These are phyloP conservation scores for Chrysaora quinquecirrha DNA, from an alignment of 30 jellyfish, hydroid and myxozoan genomes.

Conservation along the genomic window DNA sequence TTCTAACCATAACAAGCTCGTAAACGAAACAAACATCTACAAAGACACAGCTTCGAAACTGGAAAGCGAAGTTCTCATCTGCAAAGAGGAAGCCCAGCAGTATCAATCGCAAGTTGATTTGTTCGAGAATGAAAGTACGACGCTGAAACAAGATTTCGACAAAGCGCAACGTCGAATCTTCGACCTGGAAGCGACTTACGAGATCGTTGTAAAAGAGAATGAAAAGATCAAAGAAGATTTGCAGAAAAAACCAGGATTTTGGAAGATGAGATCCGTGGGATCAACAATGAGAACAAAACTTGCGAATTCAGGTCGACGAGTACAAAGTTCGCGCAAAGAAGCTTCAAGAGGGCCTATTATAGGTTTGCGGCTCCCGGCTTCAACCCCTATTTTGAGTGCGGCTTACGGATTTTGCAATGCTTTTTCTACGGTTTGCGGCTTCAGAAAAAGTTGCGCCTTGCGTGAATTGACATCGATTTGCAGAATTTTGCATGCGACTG, in stretches of 20 bases:
- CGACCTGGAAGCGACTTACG: constrained; percentile 94
- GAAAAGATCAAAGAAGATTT: constrained; percentile 74
- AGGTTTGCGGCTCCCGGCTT: no score
- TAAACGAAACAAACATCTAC: constrained; percentile 72
- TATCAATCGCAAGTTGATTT: constrained; percentile 53
- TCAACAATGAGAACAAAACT: constrained; percentile 68
- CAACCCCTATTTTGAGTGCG: no score
- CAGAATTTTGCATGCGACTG: no score
- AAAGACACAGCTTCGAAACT: constrained; percentile 63
- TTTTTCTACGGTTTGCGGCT: no score
- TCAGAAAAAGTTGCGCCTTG: no score
- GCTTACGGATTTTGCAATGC: no score
- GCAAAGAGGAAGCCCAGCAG: constrained; percentile 79
- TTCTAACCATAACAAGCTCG: constrained; percentile 71
- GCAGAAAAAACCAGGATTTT: constrained; percentile 68
- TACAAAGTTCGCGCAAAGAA: constrained; percentile 70
- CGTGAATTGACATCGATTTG: no score
- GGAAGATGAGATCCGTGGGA: constrained; percentile 79
- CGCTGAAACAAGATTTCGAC: constrained; percentile 73
- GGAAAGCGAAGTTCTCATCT: constrained; percentile 81
- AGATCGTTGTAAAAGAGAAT: constrained; percentile 85
- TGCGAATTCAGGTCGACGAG: constrained; percentile 81
- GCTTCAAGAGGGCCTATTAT: constrained; percentile 79
- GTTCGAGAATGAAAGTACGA: constrained; percentile 58
- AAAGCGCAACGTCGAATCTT: constrained; percentile 81